Base-by-base conservation (phyloP, 2,113 vertebrate species). In the Epinephelus lanceolatus region DNA sequence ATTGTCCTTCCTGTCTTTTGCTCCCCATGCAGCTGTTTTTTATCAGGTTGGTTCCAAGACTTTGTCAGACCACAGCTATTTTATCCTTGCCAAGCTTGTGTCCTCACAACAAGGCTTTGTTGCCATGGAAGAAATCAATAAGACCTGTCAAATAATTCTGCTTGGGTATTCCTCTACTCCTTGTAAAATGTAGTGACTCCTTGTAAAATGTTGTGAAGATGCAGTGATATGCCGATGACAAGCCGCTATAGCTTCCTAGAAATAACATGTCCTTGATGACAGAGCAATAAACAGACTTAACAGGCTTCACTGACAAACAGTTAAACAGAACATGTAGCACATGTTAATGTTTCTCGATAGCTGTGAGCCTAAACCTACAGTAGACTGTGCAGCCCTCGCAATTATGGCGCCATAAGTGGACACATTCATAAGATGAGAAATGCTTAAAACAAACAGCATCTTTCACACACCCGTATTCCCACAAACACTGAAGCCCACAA, bases 11-110 rank as follows among this genome's bases (percentile, higher is more conserved):
- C 82, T 90, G 80, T 84, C 69, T 88, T n/a, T 74, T 59, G 70
- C 68, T 91, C 57, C 56, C 49, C 21, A 7, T 84, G 75, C 92
- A 93, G 92, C 91, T 93, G 91, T 71, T 91, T 89, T 87, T 71
- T 85, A 83, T 93, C 88, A 86, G 70, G 76, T 71, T 82, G 62
- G 6, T 74, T 91, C 87, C 84, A 92, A 86, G 82, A 83, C 72
- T 75, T 87, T 91, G 89, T 92, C 91, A 89, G 81, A 49, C 75
- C 76, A 74, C 88, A 89, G 87, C 84, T 91, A 88, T 83, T 92
- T 89, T 30, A 85, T 73, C 83, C 72, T 84, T n/a, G 3, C 77
- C 75, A 90, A 86, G 76, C 77, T 65, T 86, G 71, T 76, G 83
- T 88, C 74, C 79, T 83, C 77, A 80, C 80, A 89, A 81, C 76